Conservation (phyloP, 2,797 vertebrate species). For the Dermochelys coriacea region DNA sequence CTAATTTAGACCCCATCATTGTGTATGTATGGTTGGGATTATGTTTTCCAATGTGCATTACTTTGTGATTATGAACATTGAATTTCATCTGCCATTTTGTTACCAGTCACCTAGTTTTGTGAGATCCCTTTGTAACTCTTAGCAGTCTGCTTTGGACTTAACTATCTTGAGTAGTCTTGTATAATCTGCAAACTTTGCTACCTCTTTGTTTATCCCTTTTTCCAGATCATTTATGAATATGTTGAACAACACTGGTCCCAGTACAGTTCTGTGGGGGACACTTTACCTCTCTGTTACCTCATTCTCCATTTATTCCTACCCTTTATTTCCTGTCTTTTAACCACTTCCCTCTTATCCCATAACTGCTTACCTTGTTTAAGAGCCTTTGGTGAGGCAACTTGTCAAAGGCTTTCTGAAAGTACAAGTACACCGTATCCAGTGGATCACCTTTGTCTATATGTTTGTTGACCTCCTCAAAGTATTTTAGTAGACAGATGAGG, state of each 20-base stretch:
- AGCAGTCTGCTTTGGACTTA: neutral
- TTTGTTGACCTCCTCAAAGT: neutral
- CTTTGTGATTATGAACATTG: neutral
- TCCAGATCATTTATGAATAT: neutral
- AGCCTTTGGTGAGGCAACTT: neutral
- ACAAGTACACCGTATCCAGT: neutral
- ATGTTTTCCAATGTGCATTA: neutral
- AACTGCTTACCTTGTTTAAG: neutral
- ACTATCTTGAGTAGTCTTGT: neutral
- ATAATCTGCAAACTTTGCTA: neutral
- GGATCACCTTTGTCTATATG: neutral
- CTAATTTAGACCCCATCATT: neutral
- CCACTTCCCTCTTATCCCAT: neutral
- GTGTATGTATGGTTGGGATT: neutral
- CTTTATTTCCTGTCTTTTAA: neutral
- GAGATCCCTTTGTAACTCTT: neutral
- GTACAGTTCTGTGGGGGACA: neutral
- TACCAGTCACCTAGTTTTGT: neutral
- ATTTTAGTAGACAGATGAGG: neutral
- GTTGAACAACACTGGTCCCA: neutral
- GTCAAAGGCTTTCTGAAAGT: neutral
- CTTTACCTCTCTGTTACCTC: too few relatives aligned
- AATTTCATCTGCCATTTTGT: neutral
- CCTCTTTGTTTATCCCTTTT: neutral
- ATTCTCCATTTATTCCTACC: neutral